A percentile compares a stretch with the other conserved stretches of the same genome.
Conservation (phyloP, 1,140 invertebrate genomes). For the Platyscapa corneri region DNA sequence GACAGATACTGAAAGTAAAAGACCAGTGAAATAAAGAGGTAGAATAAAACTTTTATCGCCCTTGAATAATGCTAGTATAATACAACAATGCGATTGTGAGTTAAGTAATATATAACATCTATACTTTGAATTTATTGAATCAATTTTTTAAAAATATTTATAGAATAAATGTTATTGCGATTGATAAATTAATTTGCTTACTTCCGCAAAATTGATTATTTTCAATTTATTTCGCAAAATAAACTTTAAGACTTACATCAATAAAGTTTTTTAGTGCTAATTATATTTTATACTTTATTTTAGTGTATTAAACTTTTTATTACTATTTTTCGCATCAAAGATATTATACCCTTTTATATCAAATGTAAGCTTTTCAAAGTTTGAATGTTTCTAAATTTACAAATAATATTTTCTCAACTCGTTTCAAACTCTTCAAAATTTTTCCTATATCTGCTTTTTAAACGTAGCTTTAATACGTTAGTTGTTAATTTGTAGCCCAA, state of each 20-base stretch:
- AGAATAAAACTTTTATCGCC: constrained; percentile 29
- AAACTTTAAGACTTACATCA: not conserved
- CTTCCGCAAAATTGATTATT: not conserved
- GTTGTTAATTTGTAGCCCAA: not conserved
- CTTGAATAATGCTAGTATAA: constrained; percentile 1
- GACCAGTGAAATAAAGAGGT: constrained; percentile 28
- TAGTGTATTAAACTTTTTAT: not conserved
- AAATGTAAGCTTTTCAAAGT: not conserved
- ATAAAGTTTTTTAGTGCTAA: not conserved
- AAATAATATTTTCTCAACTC: not conserved
- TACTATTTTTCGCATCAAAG: not conserved
- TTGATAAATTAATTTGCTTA: constrained; percentile 1
- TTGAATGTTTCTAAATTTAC: not conserved
- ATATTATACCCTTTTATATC: not conserved
- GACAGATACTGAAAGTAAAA: constrained; percentile 22
- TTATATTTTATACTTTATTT: constrained; percentile 27
- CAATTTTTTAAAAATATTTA: not conserved
- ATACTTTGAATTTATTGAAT: not conserved
- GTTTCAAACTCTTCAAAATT: no score
- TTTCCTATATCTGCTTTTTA: no score
- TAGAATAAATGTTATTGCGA: not conserved
- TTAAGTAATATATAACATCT: not conserved
- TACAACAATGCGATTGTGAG: not conserved
- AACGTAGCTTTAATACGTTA: not conserved
- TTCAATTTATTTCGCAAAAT: not conserved